A percentile compares a stretch with the other conserved stretches of the same genome.
Evolutionary conservation across 2,113 vertebrate genomes (phyloP).

Genomic region (Chloropsis cyanopogon): DNA sequence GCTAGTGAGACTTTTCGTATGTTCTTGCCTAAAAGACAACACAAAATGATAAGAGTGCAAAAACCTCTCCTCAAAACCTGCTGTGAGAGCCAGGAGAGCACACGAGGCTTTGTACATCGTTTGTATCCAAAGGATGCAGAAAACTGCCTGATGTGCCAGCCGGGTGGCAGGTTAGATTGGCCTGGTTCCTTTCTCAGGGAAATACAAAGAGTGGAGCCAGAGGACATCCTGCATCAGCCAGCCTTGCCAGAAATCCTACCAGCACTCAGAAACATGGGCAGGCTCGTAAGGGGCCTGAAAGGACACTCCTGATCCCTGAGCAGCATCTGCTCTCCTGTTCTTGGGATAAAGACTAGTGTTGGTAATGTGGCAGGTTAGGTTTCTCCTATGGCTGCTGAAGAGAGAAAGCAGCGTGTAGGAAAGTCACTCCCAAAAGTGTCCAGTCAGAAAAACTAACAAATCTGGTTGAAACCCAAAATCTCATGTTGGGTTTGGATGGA

Average conservation of each 20-base stretch:
- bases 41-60: neutral
- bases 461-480: neutral
- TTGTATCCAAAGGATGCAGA: neutral
- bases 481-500: neutral
- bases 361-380: neutral
- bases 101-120: neutral
- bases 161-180: neutral
- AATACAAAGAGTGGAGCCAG: neutral
- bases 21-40: neutral
- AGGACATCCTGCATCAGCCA: accelerated
- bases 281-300: neutral
- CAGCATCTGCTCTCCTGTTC: neutral
- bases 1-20: neutral
- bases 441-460: neutral
- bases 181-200: neutral
- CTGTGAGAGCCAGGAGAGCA: neutral
- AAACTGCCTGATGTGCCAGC: neutral
- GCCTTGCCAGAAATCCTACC: neutral
- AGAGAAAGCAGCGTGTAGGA: neutral
- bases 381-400: neutral
- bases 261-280: neutral
- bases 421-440: neutral
- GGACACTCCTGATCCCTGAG: neutral
- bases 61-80: neutral
- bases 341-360: neutral